Conservation (phyloP, 2,888 invertebrate species). For the Clepsis dumicolana region DNA sequence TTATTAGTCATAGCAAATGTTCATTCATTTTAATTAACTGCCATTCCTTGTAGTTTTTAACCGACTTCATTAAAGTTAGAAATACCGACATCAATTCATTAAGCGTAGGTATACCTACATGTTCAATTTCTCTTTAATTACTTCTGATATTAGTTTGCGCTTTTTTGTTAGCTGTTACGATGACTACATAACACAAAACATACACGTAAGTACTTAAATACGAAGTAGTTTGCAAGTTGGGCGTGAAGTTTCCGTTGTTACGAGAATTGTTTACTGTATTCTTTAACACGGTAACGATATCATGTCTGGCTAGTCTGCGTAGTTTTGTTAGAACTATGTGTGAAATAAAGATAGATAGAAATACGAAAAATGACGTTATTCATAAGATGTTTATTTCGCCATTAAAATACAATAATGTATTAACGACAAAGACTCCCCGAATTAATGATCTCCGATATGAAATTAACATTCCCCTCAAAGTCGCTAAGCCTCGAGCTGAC, state of each 20-base stretch:
- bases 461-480: conserved; percentile 59
- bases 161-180: neutral
- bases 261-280: conserved; percentile 26
- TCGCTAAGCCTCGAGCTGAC: conserved; percentile 11
- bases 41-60: neutral
- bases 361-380: neutral
- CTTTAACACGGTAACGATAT: conserved; percentile 19
- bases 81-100: neutral
- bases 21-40: neutral
- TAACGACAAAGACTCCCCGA: conserved; percentile 2
- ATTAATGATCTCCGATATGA: conserved; percentile 56
- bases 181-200: no score
- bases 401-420: neutral
- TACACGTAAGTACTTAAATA: neutral
- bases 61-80: no score
- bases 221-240: conserved; percentile 11
- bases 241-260: conserved; percentile 20
- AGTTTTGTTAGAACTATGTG: neutral
- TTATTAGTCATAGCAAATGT: neutral
- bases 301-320: conserved; percentile 1
- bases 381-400: neutral
- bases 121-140: neutral
- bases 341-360: neutral
- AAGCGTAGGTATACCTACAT: no score
- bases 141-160: neutral